Percentiles rank a stretch among this genome's conserved stretches.
Conservation (phyloP, 2,797 vertebrate genomes). For the Perodicticus potto region DNA sequence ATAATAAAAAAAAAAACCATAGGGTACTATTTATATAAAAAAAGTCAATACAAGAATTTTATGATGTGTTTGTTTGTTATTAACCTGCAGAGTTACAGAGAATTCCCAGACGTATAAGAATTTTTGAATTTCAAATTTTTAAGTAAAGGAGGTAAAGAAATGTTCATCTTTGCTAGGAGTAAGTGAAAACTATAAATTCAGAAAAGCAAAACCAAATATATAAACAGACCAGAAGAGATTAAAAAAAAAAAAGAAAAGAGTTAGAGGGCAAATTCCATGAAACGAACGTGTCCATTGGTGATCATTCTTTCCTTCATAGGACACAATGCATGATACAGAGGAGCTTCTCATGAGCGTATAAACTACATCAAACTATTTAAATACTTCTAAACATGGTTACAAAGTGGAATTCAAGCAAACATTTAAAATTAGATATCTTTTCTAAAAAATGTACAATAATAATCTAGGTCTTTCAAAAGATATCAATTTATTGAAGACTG, state of each 20-base stretch:
- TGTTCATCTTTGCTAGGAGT: neutral
- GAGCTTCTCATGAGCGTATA: neutral
- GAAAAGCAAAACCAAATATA: neutral
- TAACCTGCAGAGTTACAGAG: neutral
- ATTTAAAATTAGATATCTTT: neutral
- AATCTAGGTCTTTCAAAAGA: neutral
- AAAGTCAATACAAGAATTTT: slow-evolving; percentile 9
- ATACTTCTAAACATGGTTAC: neutral
- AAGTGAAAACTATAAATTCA: neutral
- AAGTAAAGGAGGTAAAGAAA: neutral
- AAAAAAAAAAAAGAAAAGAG: neutral
- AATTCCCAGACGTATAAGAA: neutral
- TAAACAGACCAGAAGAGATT: neutral
- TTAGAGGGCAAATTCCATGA: neutral
- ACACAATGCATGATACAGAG: neutral
- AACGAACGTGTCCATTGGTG: neutral
- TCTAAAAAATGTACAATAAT: neutral
- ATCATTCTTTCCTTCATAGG: neutral
- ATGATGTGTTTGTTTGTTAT: neutral
- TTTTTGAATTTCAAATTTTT: neutral
- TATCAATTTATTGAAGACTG: neutral
- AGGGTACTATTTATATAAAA: neutral
- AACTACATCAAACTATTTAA: neutral
- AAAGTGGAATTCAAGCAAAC: neutral
- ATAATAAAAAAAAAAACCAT: neutral